Percentiles rank a stretch among this genome's conserved stretches.
phyloP scores from a whole-genome alignment of 2,113 vertebrate genomes.

The Terrapene triunguis region DNA sequence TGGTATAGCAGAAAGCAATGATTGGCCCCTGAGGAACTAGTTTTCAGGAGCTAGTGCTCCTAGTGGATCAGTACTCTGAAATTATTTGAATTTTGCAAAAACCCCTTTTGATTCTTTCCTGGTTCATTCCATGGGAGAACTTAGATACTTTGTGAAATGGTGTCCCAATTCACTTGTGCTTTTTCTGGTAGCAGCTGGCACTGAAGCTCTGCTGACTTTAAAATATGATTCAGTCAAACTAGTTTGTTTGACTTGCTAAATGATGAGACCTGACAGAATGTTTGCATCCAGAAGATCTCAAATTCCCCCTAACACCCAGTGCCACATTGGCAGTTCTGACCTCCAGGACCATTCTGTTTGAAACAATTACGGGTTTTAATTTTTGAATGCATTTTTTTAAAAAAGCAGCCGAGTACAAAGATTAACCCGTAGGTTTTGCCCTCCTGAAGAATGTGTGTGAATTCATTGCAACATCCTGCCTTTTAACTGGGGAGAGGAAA shows the following conservation, averaged over 20 bases:
- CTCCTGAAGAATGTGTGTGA: slow-evolving; percentile 31
- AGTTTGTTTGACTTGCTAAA: background rate
- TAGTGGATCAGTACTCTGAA: background rate
- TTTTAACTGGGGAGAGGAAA: rapidly evolving
- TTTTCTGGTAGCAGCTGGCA: background rate
- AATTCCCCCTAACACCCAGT: slow-evolving; percentile 37
- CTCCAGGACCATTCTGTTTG: slow-evolving; percentile 23
- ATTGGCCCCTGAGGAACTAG: rapidly evolving
- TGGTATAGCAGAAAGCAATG: background rate
- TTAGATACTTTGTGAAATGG: background rate
- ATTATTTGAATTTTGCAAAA: background rate
- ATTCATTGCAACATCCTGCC: background rate
- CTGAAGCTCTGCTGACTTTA: rapidly evolving
- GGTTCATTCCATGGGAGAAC: background rate
- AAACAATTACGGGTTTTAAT: slow-evolving; percentile 66
- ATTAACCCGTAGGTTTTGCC: slow-evolving; percentile 14
- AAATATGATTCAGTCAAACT: rapidly evolving
- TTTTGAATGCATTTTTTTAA: slow-evolving; percentile 60
- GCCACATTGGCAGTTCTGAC: slow-evolving; percentile 9
- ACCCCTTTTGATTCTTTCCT: background rate
- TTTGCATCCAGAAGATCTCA: slow-evolving; percentile 24
- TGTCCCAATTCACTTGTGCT: background rate
- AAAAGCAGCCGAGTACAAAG: background rate
- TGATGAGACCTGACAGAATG: slow-evolving; percentile 38
- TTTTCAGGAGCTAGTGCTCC: background rate